Conservation (phyloP, 2,888 invertebrate genomes). For the Allolobophora icterica region DNA sequence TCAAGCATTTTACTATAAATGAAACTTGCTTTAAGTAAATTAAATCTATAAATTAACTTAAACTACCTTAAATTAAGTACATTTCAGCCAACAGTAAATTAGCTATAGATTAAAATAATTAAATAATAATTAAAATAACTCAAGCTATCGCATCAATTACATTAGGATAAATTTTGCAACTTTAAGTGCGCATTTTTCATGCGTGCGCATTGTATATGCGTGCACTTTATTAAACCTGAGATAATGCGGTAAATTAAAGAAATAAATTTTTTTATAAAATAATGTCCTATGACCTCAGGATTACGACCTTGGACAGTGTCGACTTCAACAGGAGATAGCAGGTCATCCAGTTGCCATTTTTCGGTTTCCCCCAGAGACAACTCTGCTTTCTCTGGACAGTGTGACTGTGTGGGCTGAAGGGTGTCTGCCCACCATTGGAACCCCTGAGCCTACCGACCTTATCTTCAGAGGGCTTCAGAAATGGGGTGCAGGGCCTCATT, state of each 20-base stretch:
- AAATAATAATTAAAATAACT: background rate
- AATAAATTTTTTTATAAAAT: background rate
- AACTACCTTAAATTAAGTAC: too few species aligned
- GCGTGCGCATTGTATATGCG: too few species aligned
- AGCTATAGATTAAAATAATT: too few species aligned
- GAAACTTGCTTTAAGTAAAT: too few species aligned
- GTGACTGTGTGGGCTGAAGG: background rate
- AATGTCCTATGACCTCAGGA: background rate
- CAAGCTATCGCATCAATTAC: background rate
- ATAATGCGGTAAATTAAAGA: too few species aligned
- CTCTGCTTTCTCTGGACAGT: background rate
- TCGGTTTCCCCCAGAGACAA: background rate
- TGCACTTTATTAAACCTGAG: too few species aligned
- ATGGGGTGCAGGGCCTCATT: slow-evolving; percentile 4
- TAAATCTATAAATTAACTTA: too few species aligned
- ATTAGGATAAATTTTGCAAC: too few species aligned
- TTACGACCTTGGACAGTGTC: background rate
- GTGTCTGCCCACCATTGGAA: background rate
- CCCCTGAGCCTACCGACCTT: background rate
- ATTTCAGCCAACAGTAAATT: too few species aligned
- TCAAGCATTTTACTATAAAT: too few species aligned
- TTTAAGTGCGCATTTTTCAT: too few species aligned
- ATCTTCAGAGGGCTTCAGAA: background rate
- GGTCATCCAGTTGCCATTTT: slow-evolving; percentile 6
- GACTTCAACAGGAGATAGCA: slow-evolving; percentile 1